Conservation (phyloP, 1,140 invertebrate genomes). For the Drosophila quadrilineata region DNA sequence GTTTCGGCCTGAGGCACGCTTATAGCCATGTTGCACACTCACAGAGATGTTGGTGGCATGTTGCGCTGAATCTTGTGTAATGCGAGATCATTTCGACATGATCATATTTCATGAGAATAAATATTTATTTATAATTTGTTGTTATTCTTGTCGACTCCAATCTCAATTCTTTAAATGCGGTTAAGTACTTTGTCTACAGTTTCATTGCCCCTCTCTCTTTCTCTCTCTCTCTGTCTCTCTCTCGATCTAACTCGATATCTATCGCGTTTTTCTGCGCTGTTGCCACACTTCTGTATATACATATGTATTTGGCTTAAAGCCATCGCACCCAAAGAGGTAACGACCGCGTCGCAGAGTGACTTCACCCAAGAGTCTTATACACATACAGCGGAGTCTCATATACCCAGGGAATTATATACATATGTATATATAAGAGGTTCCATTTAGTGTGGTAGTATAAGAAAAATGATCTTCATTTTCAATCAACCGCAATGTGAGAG, state of each 20-base stretch:
- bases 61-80: constrained; percentile 57
- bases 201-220: constrained; percentile 23
- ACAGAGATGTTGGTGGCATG: constrained; percentile 47
- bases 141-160: constrained; percentile 40
- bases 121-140: constrained; percentile 42
- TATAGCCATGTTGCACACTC: constrained; percentile 45
- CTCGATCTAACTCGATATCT: constrained; percentile 8
- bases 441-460: too few species aligned
- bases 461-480: too few species aligned
- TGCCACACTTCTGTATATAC: constrained; percentile 19
- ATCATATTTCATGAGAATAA: constrained; percentile 70
- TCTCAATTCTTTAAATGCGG: constrained; percentile 64
- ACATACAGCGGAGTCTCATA: too few species aligned
- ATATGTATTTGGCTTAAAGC: constrained; percentile 39
- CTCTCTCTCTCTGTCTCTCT: constrained; percentile 3
- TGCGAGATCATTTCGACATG: constrained; percentile 69
- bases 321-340: constrained; percentile 43
- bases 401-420: too few species aligned
- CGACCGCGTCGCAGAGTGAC: constrained; percentile 60
- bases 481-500: too few species aligned
- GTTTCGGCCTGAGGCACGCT: constrained; percentile 18
- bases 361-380: too few species aligned
- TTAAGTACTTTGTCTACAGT: constrained; percentile 57
- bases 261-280: constrained; percentile 2
- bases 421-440: too few species aligned